Evolutionary conservation across 2,113 vertebrate species (phyloP), one percentile per base, ranked within the genome.

Genomic region (Coracopsis vasa): DNA sequence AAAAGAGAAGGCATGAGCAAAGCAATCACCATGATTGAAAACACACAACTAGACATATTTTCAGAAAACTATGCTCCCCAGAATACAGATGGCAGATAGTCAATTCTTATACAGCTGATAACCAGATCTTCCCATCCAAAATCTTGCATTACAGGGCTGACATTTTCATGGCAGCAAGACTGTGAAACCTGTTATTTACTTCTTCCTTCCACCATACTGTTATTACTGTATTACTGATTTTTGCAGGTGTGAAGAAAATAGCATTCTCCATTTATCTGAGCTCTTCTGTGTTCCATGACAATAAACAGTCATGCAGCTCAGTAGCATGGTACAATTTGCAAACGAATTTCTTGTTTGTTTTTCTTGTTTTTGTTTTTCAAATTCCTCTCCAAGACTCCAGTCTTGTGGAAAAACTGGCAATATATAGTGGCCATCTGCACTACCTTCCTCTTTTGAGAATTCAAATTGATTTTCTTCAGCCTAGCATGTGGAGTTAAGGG

Each of bases 331-430:
- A 91, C 13, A 35, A 71, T 86, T 91, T 91, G 69, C 28, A 90
- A 75, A 73, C 21, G n/a, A 23, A 75, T 92, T 87, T 75, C 65
- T 75, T 85, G 33, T 84, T 91, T 95, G 39, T 47, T 64, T 86
- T 95, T 82, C 41, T n/a, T n/a, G n/a, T n/a, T n/a, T 84, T 91
- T 95, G 39, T 47, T 64, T 86, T 95, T 82, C 41, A 80, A 94
- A 91, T 69, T 35, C 41, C 25, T 72, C 37, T 80, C 29, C 41
- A 48, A 93, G 67, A 66, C 20, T 53, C 29, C 48, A 50, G 31
- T 53, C 39, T 6, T 69, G 29, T 20, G 8, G 58, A 90, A 75
- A 74, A 95, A 87, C 81, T 95, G 71, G 74, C 27, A 64, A 62
- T 48, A 86, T 20, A 69, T 11, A 79, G 65, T 53, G 62, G n/a